phyloP scores from a whole-genome alignment of 1,140 invertebrate species.

The Ooceraea biroi region DNA sequence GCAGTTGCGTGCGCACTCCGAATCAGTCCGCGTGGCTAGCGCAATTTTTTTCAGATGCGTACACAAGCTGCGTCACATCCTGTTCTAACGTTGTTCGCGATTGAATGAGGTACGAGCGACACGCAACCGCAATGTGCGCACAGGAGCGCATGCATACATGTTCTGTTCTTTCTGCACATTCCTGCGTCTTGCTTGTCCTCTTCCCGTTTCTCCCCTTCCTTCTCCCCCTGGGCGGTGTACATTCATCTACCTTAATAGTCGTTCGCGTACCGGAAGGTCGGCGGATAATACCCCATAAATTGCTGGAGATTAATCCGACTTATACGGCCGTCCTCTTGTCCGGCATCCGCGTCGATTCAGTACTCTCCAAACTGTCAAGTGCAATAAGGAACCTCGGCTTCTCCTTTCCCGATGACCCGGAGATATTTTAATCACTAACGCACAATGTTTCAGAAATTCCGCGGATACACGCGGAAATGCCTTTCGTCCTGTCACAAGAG shows the following conservation, averaged over 20 bases:
- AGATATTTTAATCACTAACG: constrained; percentile 12
- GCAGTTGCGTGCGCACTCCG: background rate
- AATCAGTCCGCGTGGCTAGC: constrained; percentile 15
- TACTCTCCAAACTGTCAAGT: constrained; percentile 52
- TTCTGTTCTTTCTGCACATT: constrained; percentile 32
- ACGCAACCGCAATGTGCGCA: constrained; percentile 28
- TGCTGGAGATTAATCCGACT: constrained; percentile 66
- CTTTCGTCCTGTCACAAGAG: background rate
- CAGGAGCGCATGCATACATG: background rate
- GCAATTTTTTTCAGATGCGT: constrained; percentile 29
- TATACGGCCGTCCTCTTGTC: constrained; percentile 30
- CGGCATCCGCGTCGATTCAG: constrained; percentile 18
- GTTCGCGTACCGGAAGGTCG: constrained; percentile 65
- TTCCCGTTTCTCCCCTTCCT: constrained; percentile 17
- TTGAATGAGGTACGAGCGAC: constrained; percentile 60
- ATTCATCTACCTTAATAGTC: constrained; percentile 56
- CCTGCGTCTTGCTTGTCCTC: constrained; percentile 12
- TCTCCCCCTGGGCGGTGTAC: constrained; percentile 30
- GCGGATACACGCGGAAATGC: background rate
- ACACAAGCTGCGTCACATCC: constrained; percentile 23
- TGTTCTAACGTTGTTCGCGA: constrained; percentile 33
- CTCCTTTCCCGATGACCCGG: constrained; percentile 6
- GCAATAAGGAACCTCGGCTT: constrained; percentile 1
- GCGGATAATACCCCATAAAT: constrained; percentile 65
- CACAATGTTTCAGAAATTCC: background rate